A percentile compares a stretch with the other conserved stretches of the same genome.
phyloP scores from a whole-genome alignment of 2,888 invertebrate species.

The Rhagophthalmus giganteus region DNA sequence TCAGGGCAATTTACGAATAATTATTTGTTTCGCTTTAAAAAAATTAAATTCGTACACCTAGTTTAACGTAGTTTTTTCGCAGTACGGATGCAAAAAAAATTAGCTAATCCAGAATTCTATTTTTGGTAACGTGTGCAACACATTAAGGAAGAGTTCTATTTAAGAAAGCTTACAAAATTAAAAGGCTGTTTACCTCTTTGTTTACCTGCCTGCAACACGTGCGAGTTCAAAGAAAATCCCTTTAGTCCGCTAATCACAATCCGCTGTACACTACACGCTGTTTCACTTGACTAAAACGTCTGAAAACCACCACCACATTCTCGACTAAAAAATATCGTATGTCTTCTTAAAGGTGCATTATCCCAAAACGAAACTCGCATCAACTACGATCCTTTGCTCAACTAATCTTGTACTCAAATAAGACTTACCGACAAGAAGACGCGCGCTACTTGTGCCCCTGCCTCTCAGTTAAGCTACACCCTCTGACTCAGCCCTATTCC shows the following conservation, averaged over 20 bases:
- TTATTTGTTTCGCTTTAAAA: not conserved
- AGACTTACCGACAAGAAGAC: conserved; percentile 26
- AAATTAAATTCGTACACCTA: not conserved
- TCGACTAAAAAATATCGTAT: conserved; percentile 7
- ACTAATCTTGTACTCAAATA: conserved; percentile 21
- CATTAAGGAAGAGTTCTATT: too few species aligned
- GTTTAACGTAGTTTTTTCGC: not conserved
- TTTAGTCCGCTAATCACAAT: conserved; percentile 4
- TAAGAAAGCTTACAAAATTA: too few species aligned
- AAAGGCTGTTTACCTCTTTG: conserved; percentile 31
- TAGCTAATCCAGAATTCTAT: conserved; percentile 2
- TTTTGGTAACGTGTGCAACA: not conserved
- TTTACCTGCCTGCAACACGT: conserved; percentile 37
- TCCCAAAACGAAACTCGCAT: conserved; percentile 12
- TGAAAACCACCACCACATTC: conserved; percentile 16
- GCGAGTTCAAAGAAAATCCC: conserved; percentile 23
- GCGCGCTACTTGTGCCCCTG: conserved; percentile 17
- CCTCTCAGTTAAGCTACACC: conserved; percentile 21
- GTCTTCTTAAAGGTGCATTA: conserved; percentile 13
- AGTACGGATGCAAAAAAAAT: not conserved
- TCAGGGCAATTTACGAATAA: not conserved
- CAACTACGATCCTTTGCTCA: conserved; percentile 9
- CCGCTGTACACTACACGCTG: not conserved
- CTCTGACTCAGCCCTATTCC: conserved; percentile 17
- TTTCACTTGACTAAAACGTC: conserved; percentile 6